phyloP scores from a whole-genome alignment of 2,113 vertebrate species.

The Semnornis frantzii region DNA sequence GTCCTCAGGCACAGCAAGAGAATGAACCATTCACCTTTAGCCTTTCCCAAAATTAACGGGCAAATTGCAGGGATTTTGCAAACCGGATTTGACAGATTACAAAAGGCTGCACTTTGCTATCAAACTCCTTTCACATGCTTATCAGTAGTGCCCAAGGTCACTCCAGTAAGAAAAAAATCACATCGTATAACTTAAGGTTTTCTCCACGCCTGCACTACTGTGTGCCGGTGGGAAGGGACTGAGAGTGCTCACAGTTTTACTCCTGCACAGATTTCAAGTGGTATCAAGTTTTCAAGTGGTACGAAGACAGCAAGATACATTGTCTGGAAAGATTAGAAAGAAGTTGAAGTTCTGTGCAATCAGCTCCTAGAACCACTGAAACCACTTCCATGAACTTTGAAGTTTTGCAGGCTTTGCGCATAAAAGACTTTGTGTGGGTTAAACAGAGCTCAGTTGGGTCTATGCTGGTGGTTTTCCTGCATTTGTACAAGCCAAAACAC shows the following conservation, averaged over 20 bases:
- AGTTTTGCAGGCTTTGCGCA: not conserved
- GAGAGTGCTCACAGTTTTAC: rapidly evolving
- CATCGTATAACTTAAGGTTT: rapidly evolving
- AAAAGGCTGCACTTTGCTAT: not conserved
- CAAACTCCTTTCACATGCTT: rapidly evolving
- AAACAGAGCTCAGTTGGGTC: not conserved
- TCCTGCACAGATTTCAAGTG: not conserved
- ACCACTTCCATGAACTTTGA: not conserved
- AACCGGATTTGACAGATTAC: not conserved
- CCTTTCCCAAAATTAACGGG: not conserved
- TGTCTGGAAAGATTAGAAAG: not conserved
- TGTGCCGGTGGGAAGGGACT: not conserved
- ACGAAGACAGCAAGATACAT: rapidly evolving
- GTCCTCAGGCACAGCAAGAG: not conserved
- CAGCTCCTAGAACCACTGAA: not conserved
- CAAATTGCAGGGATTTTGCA: rapidly evolving
- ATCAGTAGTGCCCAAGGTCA: not conserved
- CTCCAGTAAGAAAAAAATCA: not conserved
- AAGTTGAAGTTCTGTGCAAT: not conserved
- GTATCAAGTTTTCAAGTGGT: not conserved
- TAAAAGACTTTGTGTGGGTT: not conserved
- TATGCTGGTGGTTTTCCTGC: rapidly evolving
- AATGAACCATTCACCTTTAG: rapidly evolving
- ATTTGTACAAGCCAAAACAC: not conserved
- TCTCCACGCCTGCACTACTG: not conserved